phyloP scores from a whole-genome alignment of 2,888 invertebrate genomes.

The Trilocha varians region DNA sequence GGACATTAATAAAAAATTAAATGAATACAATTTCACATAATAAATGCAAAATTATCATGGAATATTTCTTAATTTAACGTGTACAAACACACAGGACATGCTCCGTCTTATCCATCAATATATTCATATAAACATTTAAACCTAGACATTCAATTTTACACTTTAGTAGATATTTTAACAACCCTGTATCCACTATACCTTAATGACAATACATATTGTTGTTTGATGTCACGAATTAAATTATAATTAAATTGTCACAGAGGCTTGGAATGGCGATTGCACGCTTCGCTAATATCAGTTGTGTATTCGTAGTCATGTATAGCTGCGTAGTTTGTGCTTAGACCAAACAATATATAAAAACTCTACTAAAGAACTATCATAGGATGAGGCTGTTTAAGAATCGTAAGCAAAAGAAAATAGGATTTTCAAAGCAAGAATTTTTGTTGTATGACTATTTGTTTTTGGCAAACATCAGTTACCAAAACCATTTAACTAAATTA shows the following conservation, averaged over 20 bases:
- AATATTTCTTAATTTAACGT: constrained; percentile 49
- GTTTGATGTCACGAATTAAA: constrained; percentile 21
- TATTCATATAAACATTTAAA: constrained; percentile 65
- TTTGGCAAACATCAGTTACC: no score
- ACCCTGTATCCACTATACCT: constrained; percentile 73
- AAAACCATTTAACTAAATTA: no score
- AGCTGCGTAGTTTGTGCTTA: constrained; percentile 27
- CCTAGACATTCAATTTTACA: constrained; percentile 59
- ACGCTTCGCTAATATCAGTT: not conserved
- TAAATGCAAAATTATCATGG: constrained; percentile 60
- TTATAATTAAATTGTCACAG: constrained; percentile 19
- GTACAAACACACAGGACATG: constrained; percentile 54
- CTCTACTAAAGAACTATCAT: constrained; percentile 18
- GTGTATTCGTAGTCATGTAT: not conserved
- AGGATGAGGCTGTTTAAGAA: no score
- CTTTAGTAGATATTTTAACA: constrained; percentile 71
- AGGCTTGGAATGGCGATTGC: constrained; percentile 9
- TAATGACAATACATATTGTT: constrained; percentile 44
- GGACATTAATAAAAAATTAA: no score
- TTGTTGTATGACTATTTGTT: no score
- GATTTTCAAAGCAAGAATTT: no score
- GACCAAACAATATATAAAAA: constrained; percentile 19
- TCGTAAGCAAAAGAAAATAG: no score
- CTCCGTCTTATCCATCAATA: constrained; percentile 60
- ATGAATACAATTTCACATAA: constrained; percentile 31